phyloP scores from a whole-genome alignment of 2,113 vertebrate genomes.

The Pterophyllum scalare region DNA sequence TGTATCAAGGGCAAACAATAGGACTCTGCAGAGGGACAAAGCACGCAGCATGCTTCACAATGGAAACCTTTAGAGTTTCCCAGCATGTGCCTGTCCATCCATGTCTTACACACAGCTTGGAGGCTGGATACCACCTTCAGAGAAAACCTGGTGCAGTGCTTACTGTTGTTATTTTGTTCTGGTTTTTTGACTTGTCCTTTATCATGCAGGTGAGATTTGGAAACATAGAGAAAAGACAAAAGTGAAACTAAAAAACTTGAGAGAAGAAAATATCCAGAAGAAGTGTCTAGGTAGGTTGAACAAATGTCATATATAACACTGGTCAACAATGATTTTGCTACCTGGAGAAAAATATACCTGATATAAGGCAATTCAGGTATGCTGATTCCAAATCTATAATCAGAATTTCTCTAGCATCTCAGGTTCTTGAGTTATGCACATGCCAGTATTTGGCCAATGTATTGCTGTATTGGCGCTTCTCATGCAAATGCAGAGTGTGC shows the following conservation, averaged over 20 bases:
- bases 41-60: slow-evolving; percentile 48
- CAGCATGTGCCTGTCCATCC: slow-evolving; percentile 68
- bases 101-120: slow-evolving; percentile 56
- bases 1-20: slow-evolving; percentile 73
- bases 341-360: too few relatives aligned
- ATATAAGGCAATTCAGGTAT: too few relatives aligned
- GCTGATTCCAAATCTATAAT: too few relatives aligned
- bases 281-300: background rate
- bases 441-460: too few relatives aligned
- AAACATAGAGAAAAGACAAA: background rate
- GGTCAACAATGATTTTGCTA: too few relatives aligned
- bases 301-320: background rate
- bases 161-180: slow-evolving; percentile 14
- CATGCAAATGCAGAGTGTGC: too few relatives aligned
- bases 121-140: slow-evolving; percentile 45
- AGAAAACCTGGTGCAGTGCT: slow-evolving; percentile 19
- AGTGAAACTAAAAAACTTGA: background rate
- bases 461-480: too few relatives aligned
- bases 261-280: background rate
- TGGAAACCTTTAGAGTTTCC: slow-evolving; percentile 43
- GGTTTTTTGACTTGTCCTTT: background rate
- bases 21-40: slow-evolving; percentile 59
- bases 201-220: background rate
- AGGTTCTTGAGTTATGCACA: too few relatives aligned
- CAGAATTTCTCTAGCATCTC: too few relatives aligned